Base-by-base conservation (phyloP, 2,888 invertebrate genomes). In the Leptinotarsa juncta region DNA sequence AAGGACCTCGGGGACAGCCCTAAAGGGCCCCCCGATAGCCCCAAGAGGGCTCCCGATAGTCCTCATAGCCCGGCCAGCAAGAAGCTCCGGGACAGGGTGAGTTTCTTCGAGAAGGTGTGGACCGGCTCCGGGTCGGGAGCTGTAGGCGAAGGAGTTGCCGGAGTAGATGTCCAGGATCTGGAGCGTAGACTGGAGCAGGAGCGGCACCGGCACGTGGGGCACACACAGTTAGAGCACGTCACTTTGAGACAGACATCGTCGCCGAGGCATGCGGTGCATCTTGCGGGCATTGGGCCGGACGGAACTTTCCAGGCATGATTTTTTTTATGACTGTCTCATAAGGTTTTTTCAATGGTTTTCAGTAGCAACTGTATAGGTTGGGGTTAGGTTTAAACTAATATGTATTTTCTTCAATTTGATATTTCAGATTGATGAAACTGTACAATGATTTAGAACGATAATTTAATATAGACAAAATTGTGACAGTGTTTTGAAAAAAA, bases 41-140 rank as follows among this genome's bases (percentile, higher is more conserved):
- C 81, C 80, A 69, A 85, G 77, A 78, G 83, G 79, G 83, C 85
- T 73, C 74, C 82, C 16, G 84, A 85, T 73, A 83, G 85, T 55
- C 87, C 87, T 20, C 80, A 84, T 67, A 87, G 85, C 78, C 86
- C 89, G 82, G 85, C 87, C 80, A 86, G 84, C 82, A 88, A 88
- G 74, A 89, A 92, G 81, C 90, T 95, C 77, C 91, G 92, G 78
- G 93, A 94, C 84, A 92, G 94, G 82, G 95, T 95, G 81, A 92
- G 91, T 81, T 94, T 94, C 86, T 95, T 94, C 88, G 95, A 95
- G 87, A 93, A 93, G 89, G 91, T 94, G 79, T 94, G 94, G 93
- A 90, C 91, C 77, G 92, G 92, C 85, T 67, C 77, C 70, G 60
- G 67, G 73, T 89, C 79, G 26, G 78, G 72, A 86, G 88, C 26